Percentiles rank a stretch among this genome's conserved stretches.
phyloP scores from a whole-genome alignment of 2,888 invertebrate species.

The Trichopoda pennipes region DNA sequence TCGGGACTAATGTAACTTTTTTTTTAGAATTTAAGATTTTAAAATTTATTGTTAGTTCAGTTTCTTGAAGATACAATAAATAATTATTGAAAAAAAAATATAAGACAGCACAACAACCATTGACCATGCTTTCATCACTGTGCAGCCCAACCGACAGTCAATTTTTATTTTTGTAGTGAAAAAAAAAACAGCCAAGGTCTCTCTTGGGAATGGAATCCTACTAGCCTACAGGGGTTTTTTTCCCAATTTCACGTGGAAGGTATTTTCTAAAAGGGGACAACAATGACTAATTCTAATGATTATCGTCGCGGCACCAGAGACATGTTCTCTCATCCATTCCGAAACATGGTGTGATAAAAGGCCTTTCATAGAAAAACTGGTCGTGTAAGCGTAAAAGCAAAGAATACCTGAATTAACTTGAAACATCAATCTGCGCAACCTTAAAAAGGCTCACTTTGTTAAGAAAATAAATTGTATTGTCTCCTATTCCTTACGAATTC shows the following conservation, averaged over 20 bases:
- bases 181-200: too few relatives aligned
- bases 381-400: slow-evolving; percentile 93
- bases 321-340: slow-evolving; percentile 97
- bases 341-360: slow-evolving; percentile 98
- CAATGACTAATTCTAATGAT: slow-evolving; percentile 99
- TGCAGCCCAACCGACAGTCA: too few relatives aligned
- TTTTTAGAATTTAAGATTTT: too few relatives aligned
- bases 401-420: slow-evolving; percentile 85
- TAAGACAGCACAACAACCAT: too few relatives aligned
- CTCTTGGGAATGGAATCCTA: too few relatives aligned
- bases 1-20: too few relatives aligned
- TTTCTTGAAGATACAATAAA: too few relatives aligned
- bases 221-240: too few relatives aligned
- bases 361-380: slow-evolving; percentile 99
- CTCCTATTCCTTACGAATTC: slow-evolving; percentile 98
- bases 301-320: slow-evolving; percentile 99
- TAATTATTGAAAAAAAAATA: too few relatives aligned
- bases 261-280: slow-evolving; percentile 75
- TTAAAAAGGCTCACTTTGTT: slow-evolving; percentile 92
- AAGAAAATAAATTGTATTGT: slow-evolving; percentile 88
- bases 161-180: too few relatives aligned
- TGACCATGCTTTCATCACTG: too few relatives aligned
- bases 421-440: slow-evolving; percentile 95
- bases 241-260: slow-evolving; percentile 78
- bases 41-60: too few relatives aligned